Conservation (phyloP, 1,140 invertebrate species). For the Drosophila nasuta region DNA sequence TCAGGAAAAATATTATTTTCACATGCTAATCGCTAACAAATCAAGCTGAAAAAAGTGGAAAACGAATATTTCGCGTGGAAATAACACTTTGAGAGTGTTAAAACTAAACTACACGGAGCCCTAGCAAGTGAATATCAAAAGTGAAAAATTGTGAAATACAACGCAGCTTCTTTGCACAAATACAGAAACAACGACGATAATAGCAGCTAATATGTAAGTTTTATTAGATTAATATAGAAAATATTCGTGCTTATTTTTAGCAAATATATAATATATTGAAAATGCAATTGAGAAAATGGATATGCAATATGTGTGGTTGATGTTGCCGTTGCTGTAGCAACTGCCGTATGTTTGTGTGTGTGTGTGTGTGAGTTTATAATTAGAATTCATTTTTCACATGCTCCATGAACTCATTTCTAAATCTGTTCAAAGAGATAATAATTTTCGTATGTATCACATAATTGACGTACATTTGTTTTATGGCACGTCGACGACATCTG, state of each 20-base stretch:
- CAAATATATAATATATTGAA: background rate
- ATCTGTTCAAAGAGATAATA: constrained; percentile 1
- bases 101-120: background rate
- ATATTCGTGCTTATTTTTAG: background rate
- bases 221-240: background rate
- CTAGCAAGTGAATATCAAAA: background rate
- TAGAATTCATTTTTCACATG: constrained; percentile 29
- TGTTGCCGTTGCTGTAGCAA: constrained; percentile 36
- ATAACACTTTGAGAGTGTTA: constrained; percentile 6
- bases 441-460: constrained; percentile 4
- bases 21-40: background rate
- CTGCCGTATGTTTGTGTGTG: background rate
- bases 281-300: constrained; percentile 7
- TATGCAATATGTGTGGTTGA: constrained; percentile 10
- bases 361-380: constrained; percentile 33
- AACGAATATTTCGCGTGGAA: constrained; percentile 11
- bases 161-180: background rate
- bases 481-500: constrained; percentile 24
- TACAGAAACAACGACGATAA: constrained; percentile 3
- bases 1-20: constrained; percentile 20
- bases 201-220: constrained; percentile 23
- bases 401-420: constrained; percentile 48
- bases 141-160: constrained; percentile 36
- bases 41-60: background rate
- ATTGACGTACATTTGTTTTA: constrained; percentile 14